Evolutionary conservation across 1,140 invertebrate genomes (phyloP), one percentile per base, ranked within the genome.

Genomic region (Panagrolaimus sp.): DNA sequence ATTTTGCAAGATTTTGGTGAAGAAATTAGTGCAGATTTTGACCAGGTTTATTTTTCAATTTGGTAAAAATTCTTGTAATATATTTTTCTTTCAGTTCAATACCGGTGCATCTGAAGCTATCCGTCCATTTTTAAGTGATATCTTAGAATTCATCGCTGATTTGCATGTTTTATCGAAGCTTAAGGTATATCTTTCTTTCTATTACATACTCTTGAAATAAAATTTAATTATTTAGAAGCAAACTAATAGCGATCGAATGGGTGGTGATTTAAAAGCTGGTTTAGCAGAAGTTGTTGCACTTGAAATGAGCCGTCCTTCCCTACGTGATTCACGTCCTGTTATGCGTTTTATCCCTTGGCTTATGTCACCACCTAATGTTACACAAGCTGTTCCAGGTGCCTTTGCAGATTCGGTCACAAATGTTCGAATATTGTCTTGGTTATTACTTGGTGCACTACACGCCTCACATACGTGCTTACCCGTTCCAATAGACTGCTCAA

Each of bases 81-180:
- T 3, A 71, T 42, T 16, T 5, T 23, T 31, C 74, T 74, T 68
- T 43, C 78, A 87, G 53, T 83, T 90, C 48, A 84, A 89, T 71
- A 94, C 92, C 0, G 91, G 90, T 78, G 90, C 92, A 2, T 90
- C 91, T 0, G 96, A 98, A 84, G 93, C 91, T 80, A 89, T 98
- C 88, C 87, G 91, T 63, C 90, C 90, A 70, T 91, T 96, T 82
- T 86, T 98, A 8, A 88, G 88, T n/a, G 96, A 98, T 84, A 90
- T 93, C 65, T 86, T 98, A 14, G 95, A 98, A 64, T 96, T 98
- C 82, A 87, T 98, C 70, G 89, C 91, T 11, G 96, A 99, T 84
- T 91, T 97, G 75, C 93, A 98, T 80, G 92, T 94, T 0, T 87
- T 98, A 51, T 92, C 90, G 67, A 97, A 96, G 87, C 90, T 98